Base-by-base conservation (phyloP, 2,113 vertebrate species). In the Ifrita kowaldi region DNA sequence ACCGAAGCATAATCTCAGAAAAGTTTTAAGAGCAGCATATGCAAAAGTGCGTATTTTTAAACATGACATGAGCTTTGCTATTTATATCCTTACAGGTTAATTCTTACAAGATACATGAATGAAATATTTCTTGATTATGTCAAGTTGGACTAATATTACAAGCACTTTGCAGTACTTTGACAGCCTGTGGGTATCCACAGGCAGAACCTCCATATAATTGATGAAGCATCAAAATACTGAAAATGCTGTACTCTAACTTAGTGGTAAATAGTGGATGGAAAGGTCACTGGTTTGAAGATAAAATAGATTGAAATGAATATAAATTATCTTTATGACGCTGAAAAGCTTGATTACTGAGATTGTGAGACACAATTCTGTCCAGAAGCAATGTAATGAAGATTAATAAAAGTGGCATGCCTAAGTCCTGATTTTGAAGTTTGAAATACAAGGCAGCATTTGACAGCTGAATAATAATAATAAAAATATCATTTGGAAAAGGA, bases 181-280 rank as follows among this genome's bases (percentile, higher is more conserved):
- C 41, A 47, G 47, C 33, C 56, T 71, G 15, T 71, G 41, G 10
- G 6, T 75, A 63, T 42, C 46, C 65, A 60, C 91, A 89, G 85
- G n/a, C 13, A 68, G 49, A 92, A 94, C 13, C 19, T 93, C 76
- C 88, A 77, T 64, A 77, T 81, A 88, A 89, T 57, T 64, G 28
- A 92, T 88, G 85, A 94, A 89, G 73, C 30, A 85, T 78, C 30
- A 96, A 78, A 95, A 93, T n/a, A 82, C 26, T 89, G 46, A 70
- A 80, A 93, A 96, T 68, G 7, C 4, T 77, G 17, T 77, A 9
- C 16, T 94, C 26, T 75, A 56, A 21, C 16, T 7, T 64, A 65
- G n/a, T 81, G 22, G 60, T 59, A 85, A 42, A 60, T 44, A 69
- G 44, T 57, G 24, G 44, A 79, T 71, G 33, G 44, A 97, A 89